Conservation (phyloP, 92 coral and sea anemone species). For the Galaxea fascicularis region DNA sequence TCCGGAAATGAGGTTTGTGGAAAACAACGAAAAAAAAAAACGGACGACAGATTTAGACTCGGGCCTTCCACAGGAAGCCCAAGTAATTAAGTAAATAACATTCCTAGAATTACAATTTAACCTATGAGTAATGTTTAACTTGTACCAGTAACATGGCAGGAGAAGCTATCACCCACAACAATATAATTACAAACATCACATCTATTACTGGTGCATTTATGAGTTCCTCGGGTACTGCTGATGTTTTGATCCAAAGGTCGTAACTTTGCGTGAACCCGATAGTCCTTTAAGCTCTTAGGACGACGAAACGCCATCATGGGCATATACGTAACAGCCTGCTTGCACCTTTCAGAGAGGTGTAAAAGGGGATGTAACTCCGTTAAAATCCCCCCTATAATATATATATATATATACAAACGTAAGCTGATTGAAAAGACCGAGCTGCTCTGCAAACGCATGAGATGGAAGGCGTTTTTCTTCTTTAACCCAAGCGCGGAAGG, state of each 20-base stretch:
- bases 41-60: too few species aligned
- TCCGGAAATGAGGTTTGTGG: too few species aligned
- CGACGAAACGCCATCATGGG: slow-evolving; percentile 58
- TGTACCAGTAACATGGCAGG: neutral
- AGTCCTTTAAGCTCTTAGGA: slow-evolving; percentile 46
- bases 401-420: too few species aligned
- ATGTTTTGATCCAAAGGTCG: neutral
- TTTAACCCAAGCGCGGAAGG: too few species aligned
- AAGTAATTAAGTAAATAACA: neutral
- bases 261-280: slow-evolving; percentile 44
- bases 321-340: slow-evolving; percentile 7
- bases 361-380: slow-evolving; percentile 30
- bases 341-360: slow-evolving; percentile 29
- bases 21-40: too few species aligned
- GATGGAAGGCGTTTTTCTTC: too few species aligned
- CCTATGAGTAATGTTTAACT: neutral
- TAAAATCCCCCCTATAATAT: slow-evolving; percentile 9
- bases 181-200: slow-evolving; percentile 3
- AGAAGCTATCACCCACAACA: neutral
- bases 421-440: too few species aligned
- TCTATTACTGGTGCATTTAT: neutral
- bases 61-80: too few species aligned
- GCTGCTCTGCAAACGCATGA: too few species aligned
- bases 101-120: too few species aligned
- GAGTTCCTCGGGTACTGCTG: neutral